Conservation (phyloP, 2,113 vertebrate genomes). For the Cygnus atratus region DNA sequence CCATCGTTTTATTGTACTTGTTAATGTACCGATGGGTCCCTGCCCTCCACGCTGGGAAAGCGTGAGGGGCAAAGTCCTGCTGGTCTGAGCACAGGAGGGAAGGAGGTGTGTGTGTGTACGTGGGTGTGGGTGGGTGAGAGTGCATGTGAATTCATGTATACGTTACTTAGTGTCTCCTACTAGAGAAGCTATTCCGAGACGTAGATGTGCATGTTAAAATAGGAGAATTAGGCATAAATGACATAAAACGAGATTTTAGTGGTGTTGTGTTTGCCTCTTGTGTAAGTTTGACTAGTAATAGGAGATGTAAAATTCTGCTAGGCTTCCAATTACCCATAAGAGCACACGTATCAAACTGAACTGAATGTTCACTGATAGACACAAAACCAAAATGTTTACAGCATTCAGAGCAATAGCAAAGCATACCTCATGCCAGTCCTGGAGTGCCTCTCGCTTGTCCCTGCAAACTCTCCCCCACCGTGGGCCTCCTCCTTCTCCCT, state of each 20-base stretch:
- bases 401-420: conserved; percentile 79
- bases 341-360: conserved; percentile 58
- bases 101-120: not conserved
- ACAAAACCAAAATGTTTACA: conserved; percentile 78
- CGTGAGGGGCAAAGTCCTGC: not conserved
- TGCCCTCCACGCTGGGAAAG: not conserved
- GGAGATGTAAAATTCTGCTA: conserved; percentile 10
- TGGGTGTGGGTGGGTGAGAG: not conserved
- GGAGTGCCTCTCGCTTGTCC: not conserved
- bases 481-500: not conserved
- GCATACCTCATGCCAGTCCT: conserved; percentile 73
- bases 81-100: not conserved
- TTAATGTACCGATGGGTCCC: not conserved
- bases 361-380: conserved; percentile 54
- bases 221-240: conserved; percentile 50
- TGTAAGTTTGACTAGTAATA: conserved; percentile 22
- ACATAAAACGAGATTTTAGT: conserved; percentile 40
- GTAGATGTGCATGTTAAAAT: conserved; percentile 55
- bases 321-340: conserved; percentile 33
- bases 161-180: not conserved
- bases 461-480: not conserved
- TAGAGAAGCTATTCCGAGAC: conserved; percentile 45
- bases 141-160: not conserved
- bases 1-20: not conserved
- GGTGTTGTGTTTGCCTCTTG: conserved; percentile 33